phyloP scores from a whole-genome alignment of 1,140 invertebrate species.

The Drosophila nannoptera region DNA sequence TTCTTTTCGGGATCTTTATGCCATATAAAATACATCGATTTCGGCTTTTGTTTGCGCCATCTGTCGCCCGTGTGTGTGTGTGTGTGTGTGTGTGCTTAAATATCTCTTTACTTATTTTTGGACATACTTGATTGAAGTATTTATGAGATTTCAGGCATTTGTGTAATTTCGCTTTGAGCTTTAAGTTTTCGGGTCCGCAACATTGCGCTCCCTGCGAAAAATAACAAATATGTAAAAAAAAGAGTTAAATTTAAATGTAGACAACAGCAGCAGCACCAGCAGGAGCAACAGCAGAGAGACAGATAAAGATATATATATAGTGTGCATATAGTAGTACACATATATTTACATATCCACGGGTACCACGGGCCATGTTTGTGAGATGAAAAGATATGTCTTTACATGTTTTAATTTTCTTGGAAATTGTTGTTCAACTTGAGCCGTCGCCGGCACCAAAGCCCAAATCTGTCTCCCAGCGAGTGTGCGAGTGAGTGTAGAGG shows the following conservation, averaged over 20 bases:
- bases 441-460: conserved; percentile 37
- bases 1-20: conserved; percentile 13
- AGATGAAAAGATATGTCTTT: conserved; percentile 77
- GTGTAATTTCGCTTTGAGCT: conserved; percentile 73
- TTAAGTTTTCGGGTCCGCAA: conserved; percentile 42
- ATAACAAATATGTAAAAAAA: conserved; percentile 30
- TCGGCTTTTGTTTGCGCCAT: conserved; percentile 50
- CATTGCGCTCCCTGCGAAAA: conserved; percentile 21
- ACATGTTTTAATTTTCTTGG: conserved; percentile 78
- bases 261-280: conserved; percentile 4
- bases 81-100: conserved; percentile 57
- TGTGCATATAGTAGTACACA: conserved; percentile 29
- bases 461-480: conserved; percentile 26
- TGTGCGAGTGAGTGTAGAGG: conserved; percentile 19
- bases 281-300: conserved; percentile 26
- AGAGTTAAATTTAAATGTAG: conserved; percentile 32
- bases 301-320: conserved; percentile 41
- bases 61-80: conserved; percentile 52
- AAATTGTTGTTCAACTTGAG: conserved; percentile 74
- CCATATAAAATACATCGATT: conserved; percentile 28
- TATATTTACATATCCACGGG: conserved; percentile 55
- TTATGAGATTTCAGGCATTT: conserved; percentile 77
- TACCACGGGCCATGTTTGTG: conserved; percentile 63
- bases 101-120: conserved; percentile 77
- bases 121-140: conserved; percentile 77